Percentiles rank a stretch among this genome's conserved stretches.
Conservation (phyloP, 2,797 vertebrate species). For the Amphiprion clarkii region DNA sequence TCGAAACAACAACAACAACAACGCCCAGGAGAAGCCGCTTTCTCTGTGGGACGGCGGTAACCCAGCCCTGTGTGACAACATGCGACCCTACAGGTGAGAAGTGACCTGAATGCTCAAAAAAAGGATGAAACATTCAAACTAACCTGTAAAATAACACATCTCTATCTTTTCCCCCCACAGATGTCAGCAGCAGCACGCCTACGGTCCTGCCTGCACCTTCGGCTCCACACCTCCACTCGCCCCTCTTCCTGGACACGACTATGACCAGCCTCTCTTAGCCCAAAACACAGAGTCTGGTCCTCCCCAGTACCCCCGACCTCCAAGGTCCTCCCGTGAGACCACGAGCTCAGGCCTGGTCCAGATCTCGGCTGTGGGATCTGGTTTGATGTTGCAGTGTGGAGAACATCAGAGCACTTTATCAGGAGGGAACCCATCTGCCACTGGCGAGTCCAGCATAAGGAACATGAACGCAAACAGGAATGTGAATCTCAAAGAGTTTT, state of each 20-base stretch:
- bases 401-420: slow-evolving; percentile 41
- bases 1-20: slow-evolving; percentile 84
- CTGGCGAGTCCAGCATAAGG: slow-evolving; percentile 36
- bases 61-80: slow-evolving; percentile 73
- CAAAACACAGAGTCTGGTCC: slow-evolving; percentile 10
- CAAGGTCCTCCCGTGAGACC: slow-evolving; percentile 27
- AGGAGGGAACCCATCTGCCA: slow-evolving; percentile 6
- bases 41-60: slow-evolving; percentile 50
- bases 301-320: slow-evolving; percentile 31
- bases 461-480: slow-evolving; percentile 46
- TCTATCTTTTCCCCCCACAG: slow-evolving; percentile 61
- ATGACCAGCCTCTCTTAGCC: slow-evolving; percentile 51
- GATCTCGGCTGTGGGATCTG: slow-evolving; percentile 3
- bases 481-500: slow-evolving; percentile 57
- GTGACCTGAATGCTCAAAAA: background rate
- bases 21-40: slow-evolving; percentile 64
- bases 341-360: slow-evolving; percentile 9
- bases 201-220: slow-evolving; percentile 22
- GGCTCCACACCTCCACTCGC: slow-evolving; percentile 14
- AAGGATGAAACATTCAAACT: background rate
- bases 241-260: slow-evolving; percentile 59
- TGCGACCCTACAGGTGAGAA: slow-evolving; percentile 84
- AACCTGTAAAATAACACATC: background rate
- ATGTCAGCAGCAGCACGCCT: slow-evolving; percentile 61
- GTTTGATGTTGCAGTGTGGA: slow-evolving; percentile 47